A percentile compares a stretch with the other conserved stretches of the same genome.
These are phyloP conservation scores for Bos taurus DNA, from an alignment of 2,113 vertebrate genomes.

Conservation along the genomic window ARS-UCD2.0 NC_037338.1:74392501-74393000, in stretches of 20 bases:
- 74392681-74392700: neutral
- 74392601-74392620: neutral
- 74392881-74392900: neutral
- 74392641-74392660: neutral
- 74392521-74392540: neutral
- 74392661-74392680: neutral
- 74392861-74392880: neutral
- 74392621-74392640: neutral
- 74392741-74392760: neutral
- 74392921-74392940: neutral
- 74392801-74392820: neutral
- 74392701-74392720: neutral
- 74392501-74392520: neutral
- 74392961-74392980: fast-evolving
- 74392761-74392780: neutral
- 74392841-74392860: neutral
- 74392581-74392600: neutral
- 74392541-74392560: neutral
- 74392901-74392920: neutral
- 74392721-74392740: neutral
- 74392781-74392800: neutral
- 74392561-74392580: neutral
- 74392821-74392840: neutral
- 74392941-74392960: neutral
- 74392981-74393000: neutral